Percentiles rank a stretch among this genome's conserved stretches.
phyloP scores from a whole-genome alignment of 2,888 invertebrate species.

The Ochropacha duplaris region DNA sequence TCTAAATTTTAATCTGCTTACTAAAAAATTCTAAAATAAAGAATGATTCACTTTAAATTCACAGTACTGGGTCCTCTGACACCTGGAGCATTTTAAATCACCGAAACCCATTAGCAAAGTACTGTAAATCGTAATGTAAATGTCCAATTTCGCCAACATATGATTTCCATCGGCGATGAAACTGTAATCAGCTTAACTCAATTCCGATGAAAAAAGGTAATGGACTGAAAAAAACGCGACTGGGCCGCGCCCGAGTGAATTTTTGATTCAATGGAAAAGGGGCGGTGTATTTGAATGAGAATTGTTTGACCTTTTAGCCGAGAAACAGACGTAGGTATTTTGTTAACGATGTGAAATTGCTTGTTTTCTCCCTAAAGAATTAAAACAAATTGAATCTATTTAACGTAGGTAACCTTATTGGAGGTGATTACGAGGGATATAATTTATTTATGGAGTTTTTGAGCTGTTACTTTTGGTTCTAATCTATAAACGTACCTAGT shows the following conservation, averaged over 20 bases:
- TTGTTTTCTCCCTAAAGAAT: neutral
- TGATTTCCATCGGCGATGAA: constrained; percentile 55
- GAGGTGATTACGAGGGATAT: neutral
- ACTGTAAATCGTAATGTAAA: neutral
- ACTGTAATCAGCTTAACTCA: constrained; percentile 68
- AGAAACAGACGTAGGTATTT: constrained; percentile 2
- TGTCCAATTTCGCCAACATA: constrained; percentile 31
- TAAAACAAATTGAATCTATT: constrained; percentile 3
- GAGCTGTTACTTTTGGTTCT: too few species aligned
- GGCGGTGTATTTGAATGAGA: constrained; percentile 5
- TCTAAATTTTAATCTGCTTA: too few species aligned
- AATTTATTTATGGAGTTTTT: neutral
- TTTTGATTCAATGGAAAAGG: constrained; percentile 15
- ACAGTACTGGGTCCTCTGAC: neutral
- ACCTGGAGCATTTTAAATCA: neutral
- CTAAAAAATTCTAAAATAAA: neutral
- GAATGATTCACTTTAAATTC: neutral
- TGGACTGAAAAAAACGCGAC: constrained; percentile 60
- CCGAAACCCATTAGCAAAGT: neutral
- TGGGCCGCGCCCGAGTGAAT: constrained; percentile 26
- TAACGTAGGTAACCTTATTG: neutral
- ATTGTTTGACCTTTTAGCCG: constrained; percentile 5
- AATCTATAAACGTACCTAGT: neutral
- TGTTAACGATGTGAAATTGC: constrained; percentile 2
- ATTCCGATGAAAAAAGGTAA: constrained; percentile 64